Percentiles rank a stretch among this genome's conserved stretches.
phyloP scores from a whole-genome alignment of 2,797 vertebrate genomes.

The Diplodus sargus region DNA sequence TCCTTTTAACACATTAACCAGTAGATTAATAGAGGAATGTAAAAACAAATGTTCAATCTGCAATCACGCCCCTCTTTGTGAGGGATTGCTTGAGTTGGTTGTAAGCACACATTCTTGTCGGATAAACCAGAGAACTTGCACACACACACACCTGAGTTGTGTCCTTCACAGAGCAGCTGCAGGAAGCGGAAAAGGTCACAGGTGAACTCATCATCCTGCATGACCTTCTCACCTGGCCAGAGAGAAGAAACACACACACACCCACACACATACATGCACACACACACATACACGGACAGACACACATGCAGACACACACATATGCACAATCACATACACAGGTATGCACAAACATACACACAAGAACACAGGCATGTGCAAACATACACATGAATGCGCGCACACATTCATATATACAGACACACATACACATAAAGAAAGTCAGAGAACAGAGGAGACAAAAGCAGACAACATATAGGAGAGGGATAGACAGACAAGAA shows the following conservation, averaged over 20 bases:
- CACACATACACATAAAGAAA: slow-evolving; percentile 51
- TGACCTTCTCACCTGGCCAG: slow-evolving; percentile 95
- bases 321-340: slow-evolving; percentile 45
- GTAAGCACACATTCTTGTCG: background rate
- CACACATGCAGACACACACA: slow-evolving; percentile 28
- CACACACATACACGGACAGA: slow-evolving; percentile 15
- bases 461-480: slow-evolving; percentile 55
- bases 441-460: slow-evolving; percentile 58
- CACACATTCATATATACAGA: slow-evolving; percentile 59
- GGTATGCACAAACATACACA: slow-evolving; percentile 36
- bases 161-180: slow-evolving; percentile 96
- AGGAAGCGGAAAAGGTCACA: slow-evolving; percentile 99
- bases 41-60: background rate
- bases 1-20: background rate
- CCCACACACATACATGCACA: slow-evolving; percentile 25
- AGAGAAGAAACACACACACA: slow-evolving; percentile 65
- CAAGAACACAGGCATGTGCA: slow-evolving; percentile 38
- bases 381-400: slow-evolving; percentile 40
- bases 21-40: background rate
- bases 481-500: slow-evolving; percentile 61
- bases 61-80: background rate
- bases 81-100: background rate
- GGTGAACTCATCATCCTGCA: slow-evolving; percentile 96
- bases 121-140: background rate
- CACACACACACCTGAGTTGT: slow-evolving; percentile 91